Evolutionary conservation across 2,888 invertebrate species (phyloP).

Genomic region (Caenorhabditis sp.): DNA sequence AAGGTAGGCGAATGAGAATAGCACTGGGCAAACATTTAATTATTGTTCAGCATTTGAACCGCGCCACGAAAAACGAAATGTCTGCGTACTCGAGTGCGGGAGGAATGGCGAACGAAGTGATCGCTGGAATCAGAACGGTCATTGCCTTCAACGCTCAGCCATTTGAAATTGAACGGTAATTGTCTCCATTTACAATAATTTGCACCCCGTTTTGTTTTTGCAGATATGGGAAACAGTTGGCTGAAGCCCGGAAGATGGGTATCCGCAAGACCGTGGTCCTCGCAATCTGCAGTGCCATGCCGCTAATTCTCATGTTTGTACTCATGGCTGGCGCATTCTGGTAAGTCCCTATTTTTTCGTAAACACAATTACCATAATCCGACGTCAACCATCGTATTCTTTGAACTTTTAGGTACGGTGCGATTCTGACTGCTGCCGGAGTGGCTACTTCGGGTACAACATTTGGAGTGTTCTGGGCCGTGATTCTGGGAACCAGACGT

Average conservation of each 20-base stretch:
- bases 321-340: constrained; percentile 78
- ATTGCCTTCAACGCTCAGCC: constrained; percentile 76
- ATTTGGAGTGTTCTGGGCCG: constrained; percentile 74
- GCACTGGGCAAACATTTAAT: too few species aligned
- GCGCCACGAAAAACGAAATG: constrained; percentile 80
- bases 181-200: too few species aligned
- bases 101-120: constrained; percentile 79
- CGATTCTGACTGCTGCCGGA: constrained; percentile 62
- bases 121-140: constrained; percentile 77
- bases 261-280: constrained; percentile 77
- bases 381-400: constrained; percentile 6
- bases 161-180: constrained; percentile 69
- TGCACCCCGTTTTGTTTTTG: too few species aligned
- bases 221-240: constrained; percentile 70
- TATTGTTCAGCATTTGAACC: constrained; percentile 80
- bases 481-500: constrained; percentile 79
- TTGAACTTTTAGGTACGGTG: constrained; percentile 63
- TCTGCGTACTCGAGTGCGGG: constrained; percentile 78
- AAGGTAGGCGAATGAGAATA: too few species aligned
- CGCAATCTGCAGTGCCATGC: constrained; percentile 61
- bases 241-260: constrained; percentile 76
- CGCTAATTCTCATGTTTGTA: constrained; percentile 79
- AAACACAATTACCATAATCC: constrained; percentile 19
- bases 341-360: constrained; percentile 54
- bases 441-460: constrained; percentile 68